Percentiles rank a stretch among this genome's conserved stretches.
These are phyloP conservation scores for Stenodema calcarata DNA, from an alignment of 2,888 invertebrate genomes.

Conservation along the genomic window DNA sequence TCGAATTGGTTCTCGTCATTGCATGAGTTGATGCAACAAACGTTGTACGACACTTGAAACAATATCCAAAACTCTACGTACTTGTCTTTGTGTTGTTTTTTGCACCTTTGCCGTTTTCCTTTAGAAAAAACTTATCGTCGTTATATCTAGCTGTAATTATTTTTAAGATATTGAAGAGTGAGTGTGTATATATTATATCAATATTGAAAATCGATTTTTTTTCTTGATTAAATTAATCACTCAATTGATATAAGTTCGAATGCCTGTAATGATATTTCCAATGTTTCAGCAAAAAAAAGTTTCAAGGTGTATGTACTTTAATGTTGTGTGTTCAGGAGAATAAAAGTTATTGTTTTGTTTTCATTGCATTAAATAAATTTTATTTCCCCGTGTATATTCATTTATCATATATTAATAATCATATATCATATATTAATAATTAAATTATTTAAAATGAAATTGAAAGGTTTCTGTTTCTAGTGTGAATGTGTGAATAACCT, in stretches of 20 bases:
- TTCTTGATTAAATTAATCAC: background rate
- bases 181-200: background rate
- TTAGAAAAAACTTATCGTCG: background rate
- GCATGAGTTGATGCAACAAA: no score
- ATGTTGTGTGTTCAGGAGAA: background rate
- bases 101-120: background rate
- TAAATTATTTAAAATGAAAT: no score
- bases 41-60: no score
- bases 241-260: background rate
- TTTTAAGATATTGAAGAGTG: background rate
- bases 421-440: no score
- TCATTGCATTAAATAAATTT: no score
- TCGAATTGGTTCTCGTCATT: no score
- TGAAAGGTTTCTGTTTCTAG: no score
- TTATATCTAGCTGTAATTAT: background rate
- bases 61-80: no score
- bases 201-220: background rate
- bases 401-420: no score
- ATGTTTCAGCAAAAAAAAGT: background rate
- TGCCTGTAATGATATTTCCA: background rate
- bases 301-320: background rate
- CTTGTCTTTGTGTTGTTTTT: background rate
- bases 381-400: no score
- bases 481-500: no score
- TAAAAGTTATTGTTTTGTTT: background rate